Evolutionary conservation across 2,113 vertebrate genomes (phyloP), one percentile per base, ranked within the genome.

Genomic region (Mirza zaza): DNA sequence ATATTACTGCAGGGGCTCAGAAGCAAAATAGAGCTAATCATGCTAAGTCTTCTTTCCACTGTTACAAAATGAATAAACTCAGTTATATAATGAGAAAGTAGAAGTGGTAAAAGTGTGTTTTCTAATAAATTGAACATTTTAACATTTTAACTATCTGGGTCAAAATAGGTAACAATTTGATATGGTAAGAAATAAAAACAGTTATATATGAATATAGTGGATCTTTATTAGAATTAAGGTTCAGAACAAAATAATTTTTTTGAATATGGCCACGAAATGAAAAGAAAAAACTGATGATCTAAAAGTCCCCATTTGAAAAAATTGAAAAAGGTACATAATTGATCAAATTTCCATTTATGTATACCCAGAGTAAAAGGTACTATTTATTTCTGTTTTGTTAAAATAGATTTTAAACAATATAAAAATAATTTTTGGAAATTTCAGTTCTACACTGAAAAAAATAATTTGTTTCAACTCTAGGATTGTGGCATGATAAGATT

Each of bases 241-340:
- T 94, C 15, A 83, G 52, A 95, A 50, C 23, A 80, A 70, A 96
- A 81, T 67, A 79, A 67, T 95, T 45, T 18, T 18, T 86, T 86
- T 86, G 9, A 36, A 67, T 48, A 15, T 82, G 15, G 13, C 13
- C 18, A 87, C 42, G 57, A 65, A 39, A 1, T 89, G 59, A 92
- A 86, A 59, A 65, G 67, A 76, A 95, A 84, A 84, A 55, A 39
- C 4, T 6, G 13, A 59, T 77, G 7, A 90, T 87, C 45, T 84
- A 59, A 83, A 93, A 48, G 13, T 42, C 23, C 34, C 9, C 36
- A 17, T 25, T 63, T 81, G 23, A 89, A 80, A 93, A 82, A 42
- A 3, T 36, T n/a, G 4, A 34, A 68, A 52, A 80, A 55, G 12
- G 6, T 84, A 1, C 12, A 32, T 29, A 80, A 59, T 63, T 79